Conservation (phyloP, 2,888 invertebrate species). For the Andrena haemorrhoa region DNA sequence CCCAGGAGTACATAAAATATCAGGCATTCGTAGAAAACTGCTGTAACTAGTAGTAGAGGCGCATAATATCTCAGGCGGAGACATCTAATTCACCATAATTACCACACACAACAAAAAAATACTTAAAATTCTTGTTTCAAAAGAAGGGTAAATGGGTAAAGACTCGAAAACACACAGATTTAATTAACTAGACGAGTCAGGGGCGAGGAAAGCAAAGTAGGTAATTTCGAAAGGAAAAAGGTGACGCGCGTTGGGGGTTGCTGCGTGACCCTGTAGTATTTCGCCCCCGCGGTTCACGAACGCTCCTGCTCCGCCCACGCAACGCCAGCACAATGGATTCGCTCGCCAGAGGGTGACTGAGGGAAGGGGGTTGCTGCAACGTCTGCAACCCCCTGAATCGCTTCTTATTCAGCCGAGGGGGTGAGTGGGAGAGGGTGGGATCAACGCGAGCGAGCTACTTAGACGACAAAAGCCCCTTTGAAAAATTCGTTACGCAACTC, state of each 20-base stretch:
- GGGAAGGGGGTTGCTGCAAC: background rate
- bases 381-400: conserved; percentile 6
- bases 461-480: conserved; percentile 3
- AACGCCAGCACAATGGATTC: conserved; percentile 7
- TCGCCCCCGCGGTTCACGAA: conserved; percentile 30
- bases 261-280: conserved; percentile 49
- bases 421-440: background rate
- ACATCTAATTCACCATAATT: too few relatives aligned
- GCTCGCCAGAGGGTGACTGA: conserved; percentile 10
- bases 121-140: background rate
- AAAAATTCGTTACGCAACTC: conserved; percentile 6
- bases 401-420: background rate
- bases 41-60: too few relatives aligned
- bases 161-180: background rate
- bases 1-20: background rate
- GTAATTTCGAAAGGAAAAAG: conserved; percentile 5
- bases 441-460: background rate
- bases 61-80: too few relatives aligned
- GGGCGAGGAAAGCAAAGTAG: background rate
- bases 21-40: background rate
- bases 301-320: conserved; percentile 40
- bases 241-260: conserved; percentile 16
- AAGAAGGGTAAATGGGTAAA: background rate
- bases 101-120: too few relatives aligned
- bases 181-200: conserved; percentile 3